Conservation (phyloP, 2,888 invertebrate genomes). For the Thera obeliscata region DNA sequence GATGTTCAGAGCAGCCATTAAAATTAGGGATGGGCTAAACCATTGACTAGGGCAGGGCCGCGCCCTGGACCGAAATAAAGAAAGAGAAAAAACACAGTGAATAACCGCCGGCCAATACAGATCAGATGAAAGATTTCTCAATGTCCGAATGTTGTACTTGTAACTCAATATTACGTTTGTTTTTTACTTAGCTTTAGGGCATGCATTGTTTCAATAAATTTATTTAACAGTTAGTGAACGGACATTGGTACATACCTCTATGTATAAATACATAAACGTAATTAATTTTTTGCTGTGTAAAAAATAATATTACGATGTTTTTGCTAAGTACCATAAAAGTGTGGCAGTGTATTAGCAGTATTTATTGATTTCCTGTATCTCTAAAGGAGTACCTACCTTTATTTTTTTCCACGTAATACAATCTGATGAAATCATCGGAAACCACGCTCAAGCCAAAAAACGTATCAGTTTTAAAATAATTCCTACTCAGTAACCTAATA, state of each 20-base stretch:
- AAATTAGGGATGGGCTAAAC: slow-evolving; percentile 83
- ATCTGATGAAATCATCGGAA: neutral
- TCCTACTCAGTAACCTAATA: slow-evolving; percentile 60
- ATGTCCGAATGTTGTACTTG: slow-evolving; percentile 75
- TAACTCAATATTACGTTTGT: slow-evolving; percentile 73
- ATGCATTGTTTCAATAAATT: slow-evolving; percentile 19
- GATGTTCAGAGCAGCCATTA: slow-evolving; percentile 83
- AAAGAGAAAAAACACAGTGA: slow-evolving; percentile 70
- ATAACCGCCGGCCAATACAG: slow-evolving; percentile 74
- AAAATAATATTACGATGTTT: no score
- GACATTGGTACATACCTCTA: neutral
- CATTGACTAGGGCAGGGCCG: slow-evolving; percentile 78
- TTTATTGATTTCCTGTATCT: no score
- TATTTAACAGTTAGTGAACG: neutral
- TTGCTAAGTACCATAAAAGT: no score
- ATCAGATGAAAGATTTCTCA: slow-evolving; percentile 81
- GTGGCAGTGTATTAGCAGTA: no score
- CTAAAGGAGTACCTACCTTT: no score
- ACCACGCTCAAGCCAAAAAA: slow-evolving; percentile 40
- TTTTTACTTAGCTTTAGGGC: slow-evolving; percentile 37
- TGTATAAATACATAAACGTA: neutral
- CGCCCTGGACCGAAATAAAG: slow-evolving; percentile 63
- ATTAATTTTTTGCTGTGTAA: no score
- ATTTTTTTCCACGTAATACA: no score
- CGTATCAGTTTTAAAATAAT: slow-evolving; percentile 49